These are phyloP conservation scores for Cheilosia vernalis DNA, from an alignment of 2,888 invertebrate species.

Conservation along the genomic window DNA sequence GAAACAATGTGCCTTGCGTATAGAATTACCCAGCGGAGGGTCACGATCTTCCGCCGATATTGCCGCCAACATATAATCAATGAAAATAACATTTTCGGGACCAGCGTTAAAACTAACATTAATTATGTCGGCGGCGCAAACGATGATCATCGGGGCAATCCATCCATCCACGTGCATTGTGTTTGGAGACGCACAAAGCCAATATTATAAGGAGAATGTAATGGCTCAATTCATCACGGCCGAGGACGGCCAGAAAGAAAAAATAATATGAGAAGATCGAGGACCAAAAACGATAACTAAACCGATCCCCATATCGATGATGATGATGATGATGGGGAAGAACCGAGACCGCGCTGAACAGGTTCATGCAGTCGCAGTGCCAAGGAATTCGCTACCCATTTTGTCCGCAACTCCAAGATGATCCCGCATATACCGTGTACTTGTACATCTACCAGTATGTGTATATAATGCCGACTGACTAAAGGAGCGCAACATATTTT, in stretches of 20 bases:
- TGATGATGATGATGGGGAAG: constrained; percentile 59
- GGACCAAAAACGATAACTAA: constrained; percentile 36
- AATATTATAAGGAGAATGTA: constrained; percentile 63
- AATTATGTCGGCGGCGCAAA: constrained; percentile 79
- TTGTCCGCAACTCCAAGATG: constrained; percentile 29
- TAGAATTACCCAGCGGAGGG: constrained; percentile 52
- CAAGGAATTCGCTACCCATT: constrained; percentile 53
- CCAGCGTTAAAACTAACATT: constrained; percentile 83
- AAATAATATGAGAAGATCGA: constrained; percentile 13
- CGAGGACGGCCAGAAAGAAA: constrained; percentile 18
- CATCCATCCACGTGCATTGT: constrained; percentile 67
- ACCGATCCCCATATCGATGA: constrained; percentile 36
- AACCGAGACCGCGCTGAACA: constrained; percentile 26
- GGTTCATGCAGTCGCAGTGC: constrained; percentile 37
- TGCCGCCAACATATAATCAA: constrained; percentile 80
- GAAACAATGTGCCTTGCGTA: constrained; percentile 76
- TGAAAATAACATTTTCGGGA: constrained; percentile 82
- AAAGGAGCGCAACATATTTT: constrained; percentile 67
- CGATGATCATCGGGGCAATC: constrained; percentile 42
- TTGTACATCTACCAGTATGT: too few species aligned
- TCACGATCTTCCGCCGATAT: constrained; percentile 55
- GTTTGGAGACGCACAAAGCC: constrained; percentile 66
- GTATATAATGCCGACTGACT: background rate
- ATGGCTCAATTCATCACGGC: constrained; percentile 68
- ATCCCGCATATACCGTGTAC: background rate